Evolutionary conservation across 2,113 vertebrate species (phyloP).

Genomic region (Perca fluviatilis): DNA sequence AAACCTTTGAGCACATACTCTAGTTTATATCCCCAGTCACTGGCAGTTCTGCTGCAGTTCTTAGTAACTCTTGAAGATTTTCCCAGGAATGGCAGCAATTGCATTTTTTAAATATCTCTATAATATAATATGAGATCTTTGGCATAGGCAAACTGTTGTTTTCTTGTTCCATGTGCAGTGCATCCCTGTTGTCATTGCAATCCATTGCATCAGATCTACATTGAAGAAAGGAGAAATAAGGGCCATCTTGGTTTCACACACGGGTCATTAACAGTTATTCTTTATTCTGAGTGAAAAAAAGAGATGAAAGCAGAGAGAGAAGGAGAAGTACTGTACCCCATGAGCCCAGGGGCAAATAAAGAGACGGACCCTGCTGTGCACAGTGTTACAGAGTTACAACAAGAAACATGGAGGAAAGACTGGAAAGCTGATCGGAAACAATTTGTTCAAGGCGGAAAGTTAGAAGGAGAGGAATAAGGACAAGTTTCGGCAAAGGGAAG

Average conservation of each 20-base stretch:
- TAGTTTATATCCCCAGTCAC: neutral
- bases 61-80: neutral
- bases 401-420: slow-evolving; percentile 14
- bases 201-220: slow-evolving; percentile 73
- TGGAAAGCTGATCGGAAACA: slow-evolving; percentile 25
- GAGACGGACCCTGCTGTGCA: slow-evolving; percentile 47
- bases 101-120: slow-evolving; percentile 23
- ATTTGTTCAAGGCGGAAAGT: slow-evolving; percentile 21
- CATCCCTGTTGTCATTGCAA: slow-evolving; percentile 53
- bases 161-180: slow-evolving; percentile 31
- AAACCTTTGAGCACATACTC: neutral
- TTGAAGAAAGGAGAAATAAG: slow-evolving; percentile 45
- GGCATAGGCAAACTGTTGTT: slow-evolving; percentile 38
- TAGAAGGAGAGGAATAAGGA: slow-evolving; percentile 9
- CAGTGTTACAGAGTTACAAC: slow-evolving; percentile 30
- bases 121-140: slow-evolving; percentile 20
- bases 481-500: neutral
- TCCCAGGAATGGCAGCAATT: slow-evolving; percentile 9
- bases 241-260: slow-evolving; percentile 42
- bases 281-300: slow-evolving; percentile 26
- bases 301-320: slow-evolving; percentile 40
- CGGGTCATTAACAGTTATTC: slow-evolving; percentile 57
- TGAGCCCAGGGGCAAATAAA: slow-evolving; percentile 45
- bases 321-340: slow-evolving; percentile 36
- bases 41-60: slow-evolving; percentile 6